Conservation (phyloP, 2,113 vertebrate species). For the Anguilla rostrata region DNA sequence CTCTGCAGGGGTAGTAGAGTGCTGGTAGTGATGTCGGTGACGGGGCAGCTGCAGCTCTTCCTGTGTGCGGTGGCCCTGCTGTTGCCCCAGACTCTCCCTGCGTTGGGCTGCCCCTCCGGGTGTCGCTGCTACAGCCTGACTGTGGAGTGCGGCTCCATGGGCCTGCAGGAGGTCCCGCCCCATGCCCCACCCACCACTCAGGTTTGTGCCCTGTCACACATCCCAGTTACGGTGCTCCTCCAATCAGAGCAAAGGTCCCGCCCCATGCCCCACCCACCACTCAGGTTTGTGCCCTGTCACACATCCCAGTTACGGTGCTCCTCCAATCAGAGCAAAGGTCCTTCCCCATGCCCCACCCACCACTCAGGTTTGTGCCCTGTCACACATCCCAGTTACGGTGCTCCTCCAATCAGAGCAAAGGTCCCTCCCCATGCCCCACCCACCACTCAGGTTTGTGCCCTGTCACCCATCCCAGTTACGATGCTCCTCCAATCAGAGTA, state of each 20-base stretch:
- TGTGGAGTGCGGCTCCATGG: slow-evolving; percentile 83
- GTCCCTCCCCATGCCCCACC: slow-evolving; percentile 73
- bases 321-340: slow-evolving; percentile 47
- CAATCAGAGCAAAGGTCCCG: slow-evolving; percentile 61
- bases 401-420: slow-evolving; percentile 19
- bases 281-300: slow-evolving; percentile 55
- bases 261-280: slow-evolving; percentile 71
- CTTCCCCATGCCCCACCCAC: slow-evolving; percentile 70
- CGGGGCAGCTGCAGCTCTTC: not conserved
- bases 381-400: not conserved
- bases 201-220: slow-evolving; percentile 36
- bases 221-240: not conserved
- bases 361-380: slow-evolving; percentile 65
- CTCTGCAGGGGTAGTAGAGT: slow-evolving; percentile 1
- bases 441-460: slow-evolving; percentile 68
- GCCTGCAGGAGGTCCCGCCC: slow-evolving; percentile 72
- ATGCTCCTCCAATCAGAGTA: not conserved
- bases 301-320: not conserved
- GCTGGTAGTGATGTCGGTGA: slow-evolving; percentile 27
- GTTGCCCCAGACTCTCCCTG: slow-evolving; percentile 37
- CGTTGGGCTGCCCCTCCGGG: slow-evolving; percentile 65
- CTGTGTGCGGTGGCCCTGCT: slow-evolving; percentile 43
- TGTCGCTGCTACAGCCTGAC: slow-evolving; percentile 90
- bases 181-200: slow-evolving; percentile 75
- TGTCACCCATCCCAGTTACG: not conserved